A percentile compares a stretch with the other conserved stretches of the same genome.
Conservation (phyloP, 2,888 invertebrate genomes). For the Volucella inanis region DNA sequence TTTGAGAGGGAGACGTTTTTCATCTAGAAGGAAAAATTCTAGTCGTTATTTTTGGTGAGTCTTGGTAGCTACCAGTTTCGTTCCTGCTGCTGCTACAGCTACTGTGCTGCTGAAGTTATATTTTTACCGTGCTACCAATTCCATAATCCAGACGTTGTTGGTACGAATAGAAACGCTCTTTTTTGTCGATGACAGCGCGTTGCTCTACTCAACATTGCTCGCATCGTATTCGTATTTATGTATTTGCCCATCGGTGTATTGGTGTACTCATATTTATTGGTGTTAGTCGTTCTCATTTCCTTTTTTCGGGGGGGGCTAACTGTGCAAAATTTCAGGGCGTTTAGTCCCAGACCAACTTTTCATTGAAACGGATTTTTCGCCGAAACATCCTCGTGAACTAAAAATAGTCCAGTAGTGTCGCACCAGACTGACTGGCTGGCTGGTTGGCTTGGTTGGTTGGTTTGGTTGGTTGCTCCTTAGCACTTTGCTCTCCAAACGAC, state of each 20-base stretch:
- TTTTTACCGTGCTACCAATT: conserved; percentile 16
- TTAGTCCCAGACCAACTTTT: conserved; percentile 75
- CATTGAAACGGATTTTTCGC: conserved; percentile 74
- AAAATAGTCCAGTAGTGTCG: conserved; percentile 75
- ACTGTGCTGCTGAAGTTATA: conserved; percentile 45
- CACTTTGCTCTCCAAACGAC: conserved; percentile 59
- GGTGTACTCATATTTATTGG: conserved; percentile 36
- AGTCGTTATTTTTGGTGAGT: conserved; percentile 49
- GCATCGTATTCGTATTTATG: conserved; percentile 15
- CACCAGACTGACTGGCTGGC: conserved; percentile 74
- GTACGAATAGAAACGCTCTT: conserved; percentile 40
- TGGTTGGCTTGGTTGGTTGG: conserved; percentile 43
- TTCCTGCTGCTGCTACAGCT: conserved; percentile 52
- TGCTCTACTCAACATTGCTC: conserved; percentile 49
- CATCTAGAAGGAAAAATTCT: conserved; percentile 53
- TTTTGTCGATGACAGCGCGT: conserved; percentile 38
- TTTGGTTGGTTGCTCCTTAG: conserved; percentile 51
- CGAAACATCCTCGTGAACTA: conserved; percentile 73
- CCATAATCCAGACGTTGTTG: conserved; percentile 26
- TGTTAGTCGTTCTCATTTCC: conserved; percentile 46
- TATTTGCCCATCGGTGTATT: conserved; percentile 24
- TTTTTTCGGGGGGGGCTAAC: conserved; percentile 69
- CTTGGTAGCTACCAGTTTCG: conserved; percentile 39
- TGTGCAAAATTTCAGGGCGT: conserved; percentile 74
- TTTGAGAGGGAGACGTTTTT: conserved; percentile 12